A percentile compares a stretch with the other conserved stretches of the same genome.
These are phyloP conservation scores for Gonioctena quinquepunctata DNA, from an alignment of 1,140 invertebrate genomes.

Conservation along the genomic window DNA sequence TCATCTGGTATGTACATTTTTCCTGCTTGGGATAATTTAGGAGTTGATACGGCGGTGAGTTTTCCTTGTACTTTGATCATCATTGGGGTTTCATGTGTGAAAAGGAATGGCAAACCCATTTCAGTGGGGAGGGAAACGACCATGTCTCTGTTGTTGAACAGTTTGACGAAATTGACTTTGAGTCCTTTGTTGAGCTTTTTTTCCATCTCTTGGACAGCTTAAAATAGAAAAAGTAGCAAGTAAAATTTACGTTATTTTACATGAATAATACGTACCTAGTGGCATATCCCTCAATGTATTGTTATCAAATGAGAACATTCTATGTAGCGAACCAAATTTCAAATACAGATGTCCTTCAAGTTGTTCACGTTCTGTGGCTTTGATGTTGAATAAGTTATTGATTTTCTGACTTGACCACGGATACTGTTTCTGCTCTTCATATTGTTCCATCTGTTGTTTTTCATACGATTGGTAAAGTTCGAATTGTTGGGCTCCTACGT, in stretches of 20 bases:
- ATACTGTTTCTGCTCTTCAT: constrained; percentile 37
- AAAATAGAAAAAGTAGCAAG: constrained; percentile 26
- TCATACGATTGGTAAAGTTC: constrained; percentile 25
- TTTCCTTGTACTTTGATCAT: constrained; percentile 57
- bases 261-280: too few species aligned
- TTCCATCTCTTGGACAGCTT: constrained; percentile 51
- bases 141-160: constrained; percentile 59
- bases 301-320: constrained; percentile 59
- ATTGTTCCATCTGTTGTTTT: constrained; percentile 33
- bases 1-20: constrained; percentile 41
- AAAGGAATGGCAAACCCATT: constrained; percentile 69
- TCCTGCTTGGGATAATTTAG: constrained; percentile 39
- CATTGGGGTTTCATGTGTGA: constrained; percentile 61
- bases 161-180: constrained; percentile 61
- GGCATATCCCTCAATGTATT: constrained; percentile 55
- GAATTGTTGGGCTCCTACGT: constrained; percentile 49
- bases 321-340: constrained; percentile 20
- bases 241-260: too few species aligned
- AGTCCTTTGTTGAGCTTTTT: constrained; percentile 56
- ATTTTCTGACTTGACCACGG: constrained; percentile 59
- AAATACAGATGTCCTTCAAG: constrained; percentile 62
- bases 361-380: constrained; percentile 58
- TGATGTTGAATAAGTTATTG: constrained; percentile 62
- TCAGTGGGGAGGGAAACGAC: constrained; percentile 68
- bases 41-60: constrained; percentile 53